Evolutionary conservation across 2,888 invertebrate species (phyloP).

Genomic region (Belgica antarctica): DNA sequence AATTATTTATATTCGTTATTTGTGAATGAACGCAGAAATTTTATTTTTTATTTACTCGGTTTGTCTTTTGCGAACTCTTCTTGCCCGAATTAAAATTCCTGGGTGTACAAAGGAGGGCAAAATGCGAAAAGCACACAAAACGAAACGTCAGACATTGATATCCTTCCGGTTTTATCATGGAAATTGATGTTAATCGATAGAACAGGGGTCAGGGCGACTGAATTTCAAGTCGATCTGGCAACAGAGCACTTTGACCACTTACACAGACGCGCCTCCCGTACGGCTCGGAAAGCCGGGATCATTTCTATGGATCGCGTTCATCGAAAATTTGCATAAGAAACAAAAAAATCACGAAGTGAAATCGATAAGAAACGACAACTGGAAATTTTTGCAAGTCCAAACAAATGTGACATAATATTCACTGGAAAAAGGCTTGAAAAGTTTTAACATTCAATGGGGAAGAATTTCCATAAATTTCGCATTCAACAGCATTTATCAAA

Average conservation of each 20-base stretch:
- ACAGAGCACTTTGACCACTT: neutral
- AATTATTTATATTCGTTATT: neutral
- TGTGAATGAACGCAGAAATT: neutral
- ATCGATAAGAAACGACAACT: slow-evolving; percentile 3
- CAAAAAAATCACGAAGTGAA: neutral
- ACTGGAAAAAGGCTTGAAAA: too few relatives aligned
- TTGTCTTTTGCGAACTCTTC: too few relatives aligned
- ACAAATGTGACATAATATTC: neutral
- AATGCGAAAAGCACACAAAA: too few relatives aligned
- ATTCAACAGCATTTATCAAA: neutral
- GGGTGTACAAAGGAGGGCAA: neutral
- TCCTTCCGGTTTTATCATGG: slow-evolving; percentile 10
- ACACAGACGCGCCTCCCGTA: neutral
- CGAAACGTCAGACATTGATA: slow-evolving; percentile 5
- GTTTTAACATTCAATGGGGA: too few relatives aligned
- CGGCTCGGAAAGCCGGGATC: neutral
- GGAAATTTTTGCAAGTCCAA: neutral
- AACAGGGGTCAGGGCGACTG: neutral
- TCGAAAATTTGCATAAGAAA: neutral
- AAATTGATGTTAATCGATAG: neutral
- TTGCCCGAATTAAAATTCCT: slow-evolving; percentile 16
- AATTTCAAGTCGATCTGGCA: neutral
- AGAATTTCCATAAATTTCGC: neutral
- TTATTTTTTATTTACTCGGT: slow-evolving; percentile 8
- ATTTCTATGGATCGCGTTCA: slow-evolving; percentile 8